Base-by-base conservation (phyloP, 1,140 invertebrate genomes). In the Pogonognathellus flavescens region DNA sequence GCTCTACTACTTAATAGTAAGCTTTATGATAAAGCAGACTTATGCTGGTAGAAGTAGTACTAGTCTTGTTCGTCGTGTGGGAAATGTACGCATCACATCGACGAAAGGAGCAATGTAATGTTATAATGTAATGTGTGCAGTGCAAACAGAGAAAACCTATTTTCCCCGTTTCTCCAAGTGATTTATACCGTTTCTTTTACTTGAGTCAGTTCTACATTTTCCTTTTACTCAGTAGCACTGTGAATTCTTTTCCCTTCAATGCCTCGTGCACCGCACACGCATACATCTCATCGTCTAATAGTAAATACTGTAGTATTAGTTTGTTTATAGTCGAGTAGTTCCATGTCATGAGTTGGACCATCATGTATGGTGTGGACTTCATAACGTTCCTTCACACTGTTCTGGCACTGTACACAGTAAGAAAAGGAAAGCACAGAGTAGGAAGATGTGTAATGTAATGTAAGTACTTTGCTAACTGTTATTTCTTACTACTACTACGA, bases 91-190 rank as follows among this genome's bases (percentile, higher is more conserved):
- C 70, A 76, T 76, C 70, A 76, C 70, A 76, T 76, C 70, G 70
- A 76, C 70, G 62, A 66, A 76, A 76, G 70, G 70, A 76, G 70
- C 18, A 66, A 66, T 66, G 70, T 50, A 76, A 76, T 76, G 70
- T 76, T 76, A 16, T 76, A 50, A 76, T 76, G 70, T 76, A 76
- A 76, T 76, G 70, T 76, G 70, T 76, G 70, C 70, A 76, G 11
- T 76, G 82, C 59, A 83, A 83, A 83, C 57, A 70, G 57, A 60
- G 57, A 83, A 83, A 83, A 83, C 59, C 59, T 83, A 62, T 83
- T 62, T 83, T 62, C 52, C 82, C 82, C 62, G 57, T 83, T 83
- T 62, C 57, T 31, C 41, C 25, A 53, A 70, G 25, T 83, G 59
- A 83, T 62, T 83, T 83, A 83, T 62, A 60, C 82, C 82, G 49